Evolutionary conservation across 2,113 vertebrate genomes (phyloP).

Genomic region (Xenopus tropicalis): UCB_Xtro_10.0 CM004443.2:14707001-14707500

Average conservation of each 20-base stretch:
- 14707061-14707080: constrained; percentile 21
- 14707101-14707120: constrained; percentile 34
- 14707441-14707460: constrained; percentile 40
- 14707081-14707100: constrained; percentile 10
- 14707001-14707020: constrained; percentile 8
- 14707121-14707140: constrained; percentile 7
- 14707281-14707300: constrained; percentile 33
- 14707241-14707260: constrained; percentile 12
- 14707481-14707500: constrained; percentile 30
- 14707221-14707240: constrained; percentile 36
- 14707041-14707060: constrained; percentile 21
- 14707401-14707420: constrained; percentile 22
- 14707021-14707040: constrained; percentile 7
- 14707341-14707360: constrained; percentile 39
- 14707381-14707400: constrained; percentile 43
- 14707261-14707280: constrained; percentile 12
- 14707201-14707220: constrained; percentile 18
- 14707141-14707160: constrained; percentile 26
- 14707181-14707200: constrained; percentile 31
- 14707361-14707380: constrained; percentile 43
- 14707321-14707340: constrained; percentile 45
- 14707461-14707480: constrained; percentile 40
- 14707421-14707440: constrained; percentile 31
- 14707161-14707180: constrained; percentile 37
- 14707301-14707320: constrained; percentile 26